phyloP scores from a whole-genome alignment of 2,113 vertebrate species.

The Rhabdomys dilectus region DNA sequence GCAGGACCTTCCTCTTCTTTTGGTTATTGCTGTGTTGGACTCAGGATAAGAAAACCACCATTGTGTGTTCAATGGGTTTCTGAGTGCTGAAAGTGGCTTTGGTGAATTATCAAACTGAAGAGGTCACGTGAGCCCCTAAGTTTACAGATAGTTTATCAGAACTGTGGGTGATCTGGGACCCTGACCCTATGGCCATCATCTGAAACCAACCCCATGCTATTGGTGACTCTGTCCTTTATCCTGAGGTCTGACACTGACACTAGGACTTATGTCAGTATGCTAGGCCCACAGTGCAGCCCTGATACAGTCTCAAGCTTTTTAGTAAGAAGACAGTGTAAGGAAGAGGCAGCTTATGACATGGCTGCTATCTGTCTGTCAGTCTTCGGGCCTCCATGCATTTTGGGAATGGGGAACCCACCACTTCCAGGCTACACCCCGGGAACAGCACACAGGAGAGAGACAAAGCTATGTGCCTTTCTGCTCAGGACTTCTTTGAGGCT shows the following conservation, averaged over 20 bases:
- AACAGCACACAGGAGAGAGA: not conserved
- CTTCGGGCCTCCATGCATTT: not conserved
- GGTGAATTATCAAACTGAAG: not conserved
- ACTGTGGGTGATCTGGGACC: too few relatives aligned
- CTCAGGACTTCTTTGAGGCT: fast-evolving
- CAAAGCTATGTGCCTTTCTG: fast-evolving
- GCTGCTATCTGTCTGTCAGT: not conserved
- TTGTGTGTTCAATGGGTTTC: not conserved
- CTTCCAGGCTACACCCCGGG: not conserved
- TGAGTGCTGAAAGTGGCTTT: not conserved
- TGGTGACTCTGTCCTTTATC: not conserved
- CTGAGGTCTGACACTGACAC: fast-evolving
- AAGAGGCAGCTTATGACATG: not conserved
- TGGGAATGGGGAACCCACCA: not conserved
- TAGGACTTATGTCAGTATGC: too few relatives aligned
- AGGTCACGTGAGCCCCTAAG: not conserved
- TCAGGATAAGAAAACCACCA: not conserved
- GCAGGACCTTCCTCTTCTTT: not conserved
- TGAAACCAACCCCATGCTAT: not conserved
- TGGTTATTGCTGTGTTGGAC: too few relatives aligned
- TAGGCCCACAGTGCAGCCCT: fast-evolving
- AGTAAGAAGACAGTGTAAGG: too few relatives aligned
- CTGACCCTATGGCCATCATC: not conserved
- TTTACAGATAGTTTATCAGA: not conserved
- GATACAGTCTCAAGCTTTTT: fast-evolving